These are phyloP conservation scores for Chamaetylas fuelleborni DNA, from an alignment of 2,113 vertebrate genomes.

Conservation along the genomic window DNA sequence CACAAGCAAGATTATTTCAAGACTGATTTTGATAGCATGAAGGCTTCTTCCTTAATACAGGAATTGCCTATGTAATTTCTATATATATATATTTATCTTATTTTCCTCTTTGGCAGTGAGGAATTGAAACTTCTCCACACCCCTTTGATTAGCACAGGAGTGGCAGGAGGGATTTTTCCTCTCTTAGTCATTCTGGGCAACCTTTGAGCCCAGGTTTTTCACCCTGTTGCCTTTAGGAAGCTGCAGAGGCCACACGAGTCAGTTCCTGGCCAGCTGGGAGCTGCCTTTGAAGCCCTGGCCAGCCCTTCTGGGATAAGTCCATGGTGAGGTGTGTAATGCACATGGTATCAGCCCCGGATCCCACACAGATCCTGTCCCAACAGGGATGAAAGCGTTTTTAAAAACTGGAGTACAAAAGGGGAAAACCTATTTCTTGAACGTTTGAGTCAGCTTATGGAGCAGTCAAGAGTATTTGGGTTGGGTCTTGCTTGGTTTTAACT, in stretches of 20 bases:
- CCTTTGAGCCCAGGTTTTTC: constrained; percentile 46
- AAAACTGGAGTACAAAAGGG: background rate
- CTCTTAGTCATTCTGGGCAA: constrained; percentile 22
- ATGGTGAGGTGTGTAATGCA: background rate
- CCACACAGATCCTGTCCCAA: background rate
- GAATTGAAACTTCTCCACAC: constrained; percentile 26
- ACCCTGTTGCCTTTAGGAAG: background rate
- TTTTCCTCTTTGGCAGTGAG: background rate
- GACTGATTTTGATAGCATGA: background rate
- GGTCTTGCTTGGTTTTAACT: rapidly evolving
- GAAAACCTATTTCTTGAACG: background rate
- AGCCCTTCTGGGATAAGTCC: background rate
- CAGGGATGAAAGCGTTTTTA: background rate
- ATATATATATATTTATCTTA: background rate
- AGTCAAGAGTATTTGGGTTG: background rate
- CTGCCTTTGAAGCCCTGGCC: background rate
- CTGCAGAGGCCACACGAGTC: background rate
- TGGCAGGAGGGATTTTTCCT: constrained; percentile 55
- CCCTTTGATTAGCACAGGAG: constrained; percentile 59
- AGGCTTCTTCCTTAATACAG: background rate
- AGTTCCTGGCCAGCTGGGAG: constrained; percentile 7
- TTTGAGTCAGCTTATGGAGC: background rate
- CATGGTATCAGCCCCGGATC: background rate
- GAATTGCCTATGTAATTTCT: background rate
- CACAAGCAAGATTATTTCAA: background rate